These are phyloP conservation scores for Hiodon alosoides DNA, from an alignment of 2,113 vertebrate species.

Conservation along the genomic window DNA sequence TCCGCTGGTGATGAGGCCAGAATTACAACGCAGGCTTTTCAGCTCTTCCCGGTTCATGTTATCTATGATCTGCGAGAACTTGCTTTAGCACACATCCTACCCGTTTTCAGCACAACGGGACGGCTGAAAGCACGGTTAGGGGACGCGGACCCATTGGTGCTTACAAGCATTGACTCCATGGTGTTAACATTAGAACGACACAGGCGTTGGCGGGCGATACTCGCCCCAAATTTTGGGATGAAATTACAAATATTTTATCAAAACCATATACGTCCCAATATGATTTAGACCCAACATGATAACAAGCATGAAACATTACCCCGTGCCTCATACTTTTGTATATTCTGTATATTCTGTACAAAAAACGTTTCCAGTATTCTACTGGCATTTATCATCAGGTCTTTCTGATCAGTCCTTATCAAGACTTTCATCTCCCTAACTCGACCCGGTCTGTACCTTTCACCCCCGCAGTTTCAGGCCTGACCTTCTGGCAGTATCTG, in stretches of 20 bases:
- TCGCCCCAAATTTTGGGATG: slow-evolving; percentile 35
- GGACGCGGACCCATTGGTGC: slow-evolving; percentile 30
- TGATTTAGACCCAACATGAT: slow-evolving; percentile 66
- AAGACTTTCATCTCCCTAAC: no score
- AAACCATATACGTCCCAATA: slow-evolving; percentile 49
- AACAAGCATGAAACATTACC: slow-evolving; percentile 69
- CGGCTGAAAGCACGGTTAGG: slow-evolving; percentile 33
- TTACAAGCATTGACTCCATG: slow-evolving; percentile 34
- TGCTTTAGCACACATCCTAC: slow-evolving; percentile 33
- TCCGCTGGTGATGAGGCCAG: slow-evolving; percentile 19
- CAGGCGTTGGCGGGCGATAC: no score
- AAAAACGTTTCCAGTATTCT: slow-evolving; percentile 67
- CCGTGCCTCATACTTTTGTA: slow-evolving; percentile 45
- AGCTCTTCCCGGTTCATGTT: slow-evolving; percentile 34
- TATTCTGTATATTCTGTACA: slow-evolving; percentile 50
- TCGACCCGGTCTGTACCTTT: slow-evolving; percentile 20
- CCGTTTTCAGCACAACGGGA: slow-evolving; percentile 35
- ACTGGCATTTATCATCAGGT: slow-evolving; percentile 63
- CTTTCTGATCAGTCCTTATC: slow-evolving; percentile 44
- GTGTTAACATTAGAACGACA: no score
- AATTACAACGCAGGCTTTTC: slow-evolving; percentile 35
- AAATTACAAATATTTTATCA: slow-evolving; percentile 60
- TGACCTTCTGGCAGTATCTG: slow-evolving; percentile 55
- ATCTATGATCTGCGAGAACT: slow-evolving; percentile 42
- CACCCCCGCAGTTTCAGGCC: slow-evolving; percentile 42